A percentile compares a stretch with the other conserved stretches of the same genome.
Evolutionary conservation across 2,888 invertebrate genomes (phyloP).

Genomic region (Schizaphis graminum): DNA sequence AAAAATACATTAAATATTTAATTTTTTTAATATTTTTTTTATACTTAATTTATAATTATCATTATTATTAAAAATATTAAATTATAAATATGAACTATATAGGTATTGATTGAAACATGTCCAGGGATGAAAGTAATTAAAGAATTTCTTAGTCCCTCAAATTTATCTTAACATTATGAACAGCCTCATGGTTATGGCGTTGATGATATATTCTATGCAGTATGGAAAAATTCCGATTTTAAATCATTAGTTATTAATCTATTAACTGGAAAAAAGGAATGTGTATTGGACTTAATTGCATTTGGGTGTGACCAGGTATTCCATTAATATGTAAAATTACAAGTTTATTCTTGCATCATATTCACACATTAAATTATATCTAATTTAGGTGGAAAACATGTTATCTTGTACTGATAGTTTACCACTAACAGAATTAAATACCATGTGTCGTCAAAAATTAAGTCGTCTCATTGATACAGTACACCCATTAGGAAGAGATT

Average conservation of each 20-base stretch:
- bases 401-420: constrained; percentile 54
- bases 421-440: constrained; percentile 71
- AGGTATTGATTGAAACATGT: constrained; percentile 60
- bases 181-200: constrained; percentile 39
- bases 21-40: not conserved
- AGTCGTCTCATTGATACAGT: constrained; percentile 81
- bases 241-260: constrained; percentile 51
- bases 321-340: not conserved
- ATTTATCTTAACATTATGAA: constrained; percentile 47
- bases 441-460: constrained; percentile 76
- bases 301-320: constrained; percentile 58
- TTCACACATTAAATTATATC: not conserved
- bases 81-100: not conserved
- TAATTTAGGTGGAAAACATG: constrained; percentile 34
- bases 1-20: constrained; percentile 44
- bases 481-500: constrained; percentile 81
- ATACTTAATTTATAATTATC: not conserved
- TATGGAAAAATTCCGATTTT: constrained; percentile 31
- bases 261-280: constrained; percentile 29
- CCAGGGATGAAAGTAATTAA: constrained; percentile 59
- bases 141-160: constrained; percentile 55
- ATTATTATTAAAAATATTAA: not conserved
- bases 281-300: constrained; percentile 54
- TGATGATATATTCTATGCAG: constrained; percentile 43
- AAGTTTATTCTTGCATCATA: not conserved